Conservation (phyloP, 2,888 invertebrate genomes). For the Polyommatus icarus region DNA sequence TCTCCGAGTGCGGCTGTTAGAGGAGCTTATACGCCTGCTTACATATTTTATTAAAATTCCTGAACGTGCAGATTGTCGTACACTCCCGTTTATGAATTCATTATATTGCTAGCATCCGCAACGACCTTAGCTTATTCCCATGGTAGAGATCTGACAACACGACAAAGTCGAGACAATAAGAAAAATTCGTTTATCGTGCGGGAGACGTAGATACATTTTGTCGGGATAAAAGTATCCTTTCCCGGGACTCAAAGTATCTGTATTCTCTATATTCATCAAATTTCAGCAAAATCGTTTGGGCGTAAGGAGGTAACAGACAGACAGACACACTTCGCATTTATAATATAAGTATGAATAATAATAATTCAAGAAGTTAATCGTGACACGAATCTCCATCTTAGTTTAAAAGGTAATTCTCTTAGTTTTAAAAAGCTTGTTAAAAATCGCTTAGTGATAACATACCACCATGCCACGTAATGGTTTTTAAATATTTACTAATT, state of each 20-base stretch:
- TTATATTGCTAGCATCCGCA: constrained; percentile 7
- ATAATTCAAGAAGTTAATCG: neutral
- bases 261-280: too few species aligned
- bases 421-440: neutral
- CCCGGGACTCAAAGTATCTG: too few species aligned
- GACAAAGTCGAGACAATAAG: neutral
- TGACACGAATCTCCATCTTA: neutral
- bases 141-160: neutral
- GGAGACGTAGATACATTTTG: too few species aligned
- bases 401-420: neutral
- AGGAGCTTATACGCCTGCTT: neutral
- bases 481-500: constrained; percentile 8
- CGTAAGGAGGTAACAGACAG: neutral
- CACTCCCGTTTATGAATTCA: constrained; percentile 7
- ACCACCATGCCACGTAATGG: neutral
- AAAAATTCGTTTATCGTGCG: too few species aligned
- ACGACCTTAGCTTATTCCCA: neutral
- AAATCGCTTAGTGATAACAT: neutral
- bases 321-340: too few species aligned
- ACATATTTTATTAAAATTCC: constrained; percentile 24
- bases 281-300: too few species aligned
- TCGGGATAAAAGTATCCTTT: too few species aligned
- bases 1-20: too few species aligned
- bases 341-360: too few species aligned
- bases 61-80: neutral